phyloP scores from a whole-genome alignment of 2,113 vertebrate species.

The Lates calcarifer region DNA sequence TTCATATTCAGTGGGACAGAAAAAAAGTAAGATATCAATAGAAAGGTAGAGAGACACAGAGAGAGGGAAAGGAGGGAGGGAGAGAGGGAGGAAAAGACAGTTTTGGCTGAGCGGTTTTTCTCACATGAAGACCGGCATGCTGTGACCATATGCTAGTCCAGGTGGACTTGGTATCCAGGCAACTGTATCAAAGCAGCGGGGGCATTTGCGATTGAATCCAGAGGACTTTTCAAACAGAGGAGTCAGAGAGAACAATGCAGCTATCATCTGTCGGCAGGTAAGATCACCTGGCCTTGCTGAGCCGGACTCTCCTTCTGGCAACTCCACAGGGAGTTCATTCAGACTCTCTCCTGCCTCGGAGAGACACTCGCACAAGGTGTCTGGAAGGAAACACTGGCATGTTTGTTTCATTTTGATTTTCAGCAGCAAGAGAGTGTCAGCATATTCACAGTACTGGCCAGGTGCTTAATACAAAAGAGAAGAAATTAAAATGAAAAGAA shows the following conservation, averaged over 20 bases:
- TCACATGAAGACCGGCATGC: slow-evolving; percentile 81
- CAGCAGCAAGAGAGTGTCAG: slow-evolving; percentile 50
- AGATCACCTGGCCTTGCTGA: slow-evolving; percentile 76
- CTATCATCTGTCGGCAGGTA: slow-evolving; percentile 80
- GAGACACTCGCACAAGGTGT: slow-evolving; percentile 60
- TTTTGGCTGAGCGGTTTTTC: slow-evolving; percentile 74
- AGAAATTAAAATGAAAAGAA: slow-evolving; percentile 24
- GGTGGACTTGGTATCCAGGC: slow-evolving; percentile 83
- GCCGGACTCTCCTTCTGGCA: slow-evolving; percentile 66
- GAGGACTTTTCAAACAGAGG: slow-evolving; percentile 75
- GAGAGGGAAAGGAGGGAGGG: slow-evolving; percentile 20
- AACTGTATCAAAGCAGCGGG: slow-evolving; percentile 83
- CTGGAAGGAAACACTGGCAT: slow-evolving; percentile 64
- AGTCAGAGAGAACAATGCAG: slow-evolving; percentile 78
- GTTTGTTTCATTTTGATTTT: slow-evolving; percentile 67
- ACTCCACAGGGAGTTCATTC: slow-evolving; percentile 76
- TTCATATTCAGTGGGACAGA: slow-evolving; percentile 6
- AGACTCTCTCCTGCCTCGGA: slow-evolving; percentile 44
- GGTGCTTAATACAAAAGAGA: slow-evolving; percentile 57
- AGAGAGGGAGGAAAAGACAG: slow-evolving; percentile 51
- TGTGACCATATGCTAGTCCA: slow-evolving; percentile 86
- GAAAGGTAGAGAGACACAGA: slow-evolving; percentile 17
- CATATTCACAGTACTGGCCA: slow-evolving; percentile 56
- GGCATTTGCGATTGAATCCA: slow-evolving; percentile 75
- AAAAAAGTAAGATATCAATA: slow-evolving; percentile 40